Base-by-base conservation (phyloP, 1,140 invertebrate genomes). In the Drosophila micromelanica region DNA sequence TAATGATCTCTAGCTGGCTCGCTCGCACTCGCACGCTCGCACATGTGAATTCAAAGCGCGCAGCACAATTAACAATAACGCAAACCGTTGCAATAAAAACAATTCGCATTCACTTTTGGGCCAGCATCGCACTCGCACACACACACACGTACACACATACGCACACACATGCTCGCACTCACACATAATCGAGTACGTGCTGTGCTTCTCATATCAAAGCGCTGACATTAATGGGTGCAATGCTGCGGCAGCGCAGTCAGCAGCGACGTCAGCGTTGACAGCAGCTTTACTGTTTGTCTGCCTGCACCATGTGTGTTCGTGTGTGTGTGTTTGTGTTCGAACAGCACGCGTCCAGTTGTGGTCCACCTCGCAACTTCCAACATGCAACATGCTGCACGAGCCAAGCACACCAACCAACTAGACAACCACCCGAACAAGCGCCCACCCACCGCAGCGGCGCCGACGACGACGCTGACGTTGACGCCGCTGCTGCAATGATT, bases 61-160 rank as follows among this genome's bases (percentile, higher is more conserved):
- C 20, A 59, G 45, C 61, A 45, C 69, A 78, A 76, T 78, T 78
- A 78, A 78, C 73, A 76, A 73, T 68, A 72, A 78, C 43, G 67
- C 72, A 70, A 74, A 77, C 61, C 69, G 73, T 56, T 62, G 74
- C 74, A 76, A 73, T 77, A 70, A 74, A 69, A 77, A 77, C 75
- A 78, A 76, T 76, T 72, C 75, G 65, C 72, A 75, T 75, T 75
- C 72, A 75, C 67, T 75, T 78, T 70, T 70, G 60, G 64, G 40
- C 57, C 59, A 54, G 56, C 63, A 38, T 56, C 63, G 15, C 49
- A 43, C 40, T 37, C 70, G 23, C 27, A 27, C 48, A 52, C 15
- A n/a, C 35, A 52, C 60, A 42, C 73, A 46, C 51, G 54, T 59
- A 52, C 46, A 32, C 45, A 48, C 38, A 45, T 52, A 30, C 59